Evolutionary conservation across 2,797 vertebrate species (phyloP).

Genomic region (Eulemur coronatus): DNA sequence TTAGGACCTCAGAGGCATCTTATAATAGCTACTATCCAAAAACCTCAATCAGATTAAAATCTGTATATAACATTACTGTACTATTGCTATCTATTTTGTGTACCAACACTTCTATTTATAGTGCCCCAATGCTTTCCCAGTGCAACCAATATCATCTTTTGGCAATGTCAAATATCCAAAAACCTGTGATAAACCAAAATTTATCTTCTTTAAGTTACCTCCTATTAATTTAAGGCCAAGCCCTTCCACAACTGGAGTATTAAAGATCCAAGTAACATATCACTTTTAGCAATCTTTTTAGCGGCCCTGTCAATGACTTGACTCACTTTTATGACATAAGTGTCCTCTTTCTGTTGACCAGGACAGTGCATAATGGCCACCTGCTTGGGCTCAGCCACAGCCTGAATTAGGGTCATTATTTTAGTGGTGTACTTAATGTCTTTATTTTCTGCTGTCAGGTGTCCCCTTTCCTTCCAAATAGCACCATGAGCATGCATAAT

Average conservation of each 20-base stretch:
- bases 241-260: neutral
- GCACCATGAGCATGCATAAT: too few species aligned
- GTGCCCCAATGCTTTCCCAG: neutral
- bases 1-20: neutral
- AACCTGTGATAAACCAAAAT: neutral
- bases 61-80: neutral
- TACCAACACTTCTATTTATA: neutral
- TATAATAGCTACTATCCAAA: neutral
- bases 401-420: too few species aligned
- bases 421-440: too few species aligned
- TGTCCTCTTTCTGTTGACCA: too few species aligned
- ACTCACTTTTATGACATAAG: too few species aligned
- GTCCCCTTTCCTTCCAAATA: too few species aligned
- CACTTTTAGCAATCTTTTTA: too few species aligned
- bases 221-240: neutral
- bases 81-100: neutral
- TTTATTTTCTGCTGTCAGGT: too few species aligned
- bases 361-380: too few species aligned
- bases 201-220: neutral
- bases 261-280: too few species aligned
- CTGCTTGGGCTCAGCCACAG: too few species aligned
- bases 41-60: neutral
- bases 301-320: too few species aligned
- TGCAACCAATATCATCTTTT: neutral
- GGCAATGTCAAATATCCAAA: neutral